Evolutionary conservation across 1,140 invertebrate genomes (phyloP), one percentile per base, ranked within the genome.

Genomic region (Drosophila orosa): DNA sequence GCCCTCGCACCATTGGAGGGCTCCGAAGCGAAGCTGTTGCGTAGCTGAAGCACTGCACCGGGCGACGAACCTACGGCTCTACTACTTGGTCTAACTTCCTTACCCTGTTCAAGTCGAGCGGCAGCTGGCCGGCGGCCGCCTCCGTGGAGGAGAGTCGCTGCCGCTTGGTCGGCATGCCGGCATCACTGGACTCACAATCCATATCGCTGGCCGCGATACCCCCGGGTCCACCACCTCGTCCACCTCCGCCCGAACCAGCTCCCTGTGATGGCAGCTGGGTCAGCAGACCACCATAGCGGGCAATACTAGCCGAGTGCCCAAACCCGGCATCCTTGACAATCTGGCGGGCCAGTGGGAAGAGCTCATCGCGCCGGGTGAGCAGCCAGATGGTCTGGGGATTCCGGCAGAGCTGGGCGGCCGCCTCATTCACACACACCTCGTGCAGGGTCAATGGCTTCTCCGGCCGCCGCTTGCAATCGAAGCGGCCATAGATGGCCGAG

Each of bases 361-460:
- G 94, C 92, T 99, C 98, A 91, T 99, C 98, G 33, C 98, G 93
- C 37, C 98, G 94, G 3, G 98, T 99, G 39, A 99, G 93, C 35
- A 99, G 93, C 95, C 90, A 97, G 95, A 87, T 85, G 22, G 82
- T 82, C 40, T 85, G 82, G 0, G 82, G 82, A 68, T 85, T 85
- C 13, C 96, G 94, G 91, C 98, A 99, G 61, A 99, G 95, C 92
- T 99, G 98, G 2, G 98, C 98, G 0, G 98, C 98, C 1, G 98
- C 98, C 92, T 99, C 98, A 93, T 99, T 99, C 10, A 99, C 98
- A 42, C 91, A 92, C 78, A 97, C 97, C 94, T 99, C 98, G 92
- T 99, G 98, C 52, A 99, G 92, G 2, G 98, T 99, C 50, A 99
- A 93, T 1, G 98, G 98, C 92, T 99, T 99, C 92, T 98, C 97